A percentile compares a stretch with the other conserved stretches of the same genome.
Evolutionary conservation across 2,797 vertebrate species (phyloP).

Genomic region (Lutjanus argentimaculatus): DNA sequence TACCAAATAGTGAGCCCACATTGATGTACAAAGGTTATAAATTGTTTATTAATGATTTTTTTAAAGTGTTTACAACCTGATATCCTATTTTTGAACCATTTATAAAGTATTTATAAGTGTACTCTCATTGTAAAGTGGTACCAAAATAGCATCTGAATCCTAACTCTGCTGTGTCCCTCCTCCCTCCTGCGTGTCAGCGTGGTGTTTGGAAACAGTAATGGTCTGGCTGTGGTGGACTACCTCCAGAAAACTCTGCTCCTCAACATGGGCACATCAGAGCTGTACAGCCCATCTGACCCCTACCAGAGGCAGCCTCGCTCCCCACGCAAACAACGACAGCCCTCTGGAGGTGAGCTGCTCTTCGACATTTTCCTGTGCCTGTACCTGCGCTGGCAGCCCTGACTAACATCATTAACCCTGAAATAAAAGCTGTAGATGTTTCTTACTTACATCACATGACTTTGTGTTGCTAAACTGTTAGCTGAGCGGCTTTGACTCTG

Average conservation of each 20-base stretch:
- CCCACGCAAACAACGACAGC: slow-evolving; percentile 93
- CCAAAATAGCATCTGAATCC: slow-evolving; percentile 1
- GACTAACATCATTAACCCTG: slow-evolving; percentile 3
- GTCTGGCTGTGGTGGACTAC: slow-evolving; percentile 97
- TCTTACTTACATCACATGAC: not conserved
- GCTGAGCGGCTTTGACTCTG: slow-evolving; percentile 1
- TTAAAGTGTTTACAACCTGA: too few relatives aligned
- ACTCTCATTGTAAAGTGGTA: too few relatives aligned
- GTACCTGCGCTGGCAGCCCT: not conserved
- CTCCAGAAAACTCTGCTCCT: slow-evolving; percentile 95
- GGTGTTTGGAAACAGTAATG: slow-evolving; percentile 96
- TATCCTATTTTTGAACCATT: too few relatives aligned
- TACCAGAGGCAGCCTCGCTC: slow-evolving; percentile 94
- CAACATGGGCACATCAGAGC: slow-evolving; percentile 92
- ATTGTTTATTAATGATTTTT: too few relatives aligned
- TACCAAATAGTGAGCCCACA: too few relatives aligned
- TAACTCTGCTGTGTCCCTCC: not conserved
- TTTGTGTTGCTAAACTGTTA: slow-evolving; percentile 21
- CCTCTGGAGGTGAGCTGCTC: slow-evolving; percentile 91
- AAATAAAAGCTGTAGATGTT: slow-evolving; percentile 3
- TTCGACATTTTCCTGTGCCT: not conserved
- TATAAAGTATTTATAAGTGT: too few relatives aligned
- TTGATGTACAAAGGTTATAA: too few relatives aligned
- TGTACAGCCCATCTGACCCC: slow-evolving; percentile 94
- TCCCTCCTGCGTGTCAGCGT: slow-evolving; percentile 85